Evolutionary conservation across 2,888 invertebrate species (phyloP).

Genomic region (Smittia sp.): DNA sequence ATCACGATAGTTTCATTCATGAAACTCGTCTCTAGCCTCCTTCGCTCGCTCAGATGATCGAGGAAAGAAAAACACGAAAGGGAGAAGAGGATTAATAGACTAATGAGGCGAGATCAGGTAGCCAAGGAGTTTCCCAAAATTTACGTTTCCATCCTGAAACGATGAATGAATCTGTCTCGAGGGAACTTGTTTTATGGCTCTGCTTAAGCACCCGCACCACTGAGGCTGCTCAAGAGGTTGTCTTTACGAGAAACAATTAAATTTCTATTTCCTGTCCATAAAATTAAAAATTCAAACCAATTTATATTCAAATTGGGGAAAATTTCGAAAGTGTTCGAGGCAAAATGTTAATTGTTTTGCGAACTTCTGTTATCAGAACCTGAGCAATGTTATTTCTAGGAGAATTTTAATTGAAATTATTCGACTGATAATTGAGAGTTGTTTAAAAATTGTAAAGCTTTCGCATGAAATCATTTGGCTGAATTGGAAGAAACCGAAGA

Average conservation of each 20-base stretch:
- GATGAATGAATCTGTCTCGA: constrained; percentile 3
- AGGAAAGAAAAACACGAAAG: neutral
- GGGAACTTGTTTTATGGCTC: constrained; percentile 13
- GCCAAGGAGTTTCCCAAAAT: neutral
- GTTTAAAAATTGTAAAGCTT: too few relatives aligned
- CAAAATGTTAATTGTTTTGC: too few relatives aligned
- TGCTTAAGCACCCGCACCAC: neutral
- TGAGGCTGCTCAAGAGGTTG: too few relatives aligned
- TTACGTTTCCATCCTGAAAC: neutral
- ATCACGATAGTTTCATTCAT: neutral
- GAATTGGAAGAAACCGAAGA: too few relatives aligned
- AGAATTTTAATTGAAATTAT: too few relatives aligned
- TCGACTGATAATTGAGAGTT: too few relatives aligned
- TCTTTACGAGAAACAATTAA: neutral
- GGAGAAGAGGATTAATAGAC: neutral
- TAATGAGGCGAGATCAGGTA: neutral
- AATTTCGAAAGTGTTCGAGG: too few relatives aligned
- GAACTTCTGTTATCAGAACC: too few relatives aligned
- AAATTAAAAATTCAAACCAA: constrained; percentile 4
- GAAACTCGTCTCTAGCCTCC: neutral
- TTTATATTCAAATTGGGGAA: too few relatives aligned
- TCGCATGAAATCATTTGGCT: too few relatives aligned
- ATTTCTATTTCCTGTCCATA: neutral
- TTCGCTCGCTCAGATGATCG: too few relatives aligned
- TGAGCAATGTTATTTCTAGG: too few relatives aligned